phyloP scores from a whole-genome alignment of 2,113 vertebrate species.

The Lophotis ruficrista region DNA sequence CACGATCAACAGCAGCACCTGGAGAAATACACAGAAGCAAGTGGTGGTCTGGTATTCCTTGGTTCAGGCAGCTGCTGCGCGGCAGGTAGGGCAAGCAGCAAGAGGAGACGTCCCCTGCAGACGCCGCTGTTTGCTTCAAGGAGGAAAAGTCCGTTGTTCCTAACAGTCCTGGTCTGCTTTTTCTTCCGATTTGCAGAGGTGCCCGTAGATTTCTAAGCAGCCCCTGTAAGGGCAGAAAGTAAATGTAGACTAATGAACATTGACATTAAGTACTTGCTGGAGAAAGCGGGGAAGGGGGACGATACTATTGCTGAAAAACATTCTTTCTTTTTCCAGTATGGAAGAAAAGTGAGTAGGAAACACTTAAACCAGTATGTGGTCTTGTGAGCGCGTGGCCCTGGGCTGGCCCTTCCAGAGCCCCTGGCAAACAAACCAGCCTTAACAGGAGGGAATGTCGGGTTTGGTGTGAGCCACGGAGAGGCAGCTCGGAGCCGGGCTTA shows the following conservation, averaged over 20 bases:
- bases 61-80: neutral
- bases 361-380: accelerated
- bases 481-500: neutral
- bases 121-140: neutral
- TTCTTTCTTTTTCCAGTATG: neutral
- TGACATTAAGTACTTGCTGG: neutral
- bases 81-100: neutral
- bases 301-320: neutral
- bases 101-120: neutral
- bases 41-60: neutral
- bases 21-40: neutral
- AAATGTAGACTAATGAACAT: neutral
- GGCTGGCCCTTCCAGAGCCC: neutral
- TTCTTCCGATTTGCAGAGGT: slow-evolving; percentile 71
- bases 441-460: neutral
- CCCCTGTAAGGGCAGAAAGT: slow-evolving; percentile 63
- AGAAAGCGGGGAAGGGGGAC: accelerated
- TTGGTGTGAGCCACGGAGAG: neutral
- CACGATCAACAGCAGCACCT: neutral
- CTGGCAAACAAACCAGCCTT: neutral
- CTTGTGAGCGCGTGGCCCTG: neutral
- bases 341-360: neutral
- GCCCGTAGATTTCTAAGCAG: slow-evolving; percentile 78
- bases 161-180: slow-evolving; percentile 56
- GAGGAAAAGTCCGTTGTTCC: neutral